These are phyloP conservation scores for Orthosia incerta DNA, from an alignment of 2,888 invertebrate genomes.

Conservation along the genomic window DNA sequence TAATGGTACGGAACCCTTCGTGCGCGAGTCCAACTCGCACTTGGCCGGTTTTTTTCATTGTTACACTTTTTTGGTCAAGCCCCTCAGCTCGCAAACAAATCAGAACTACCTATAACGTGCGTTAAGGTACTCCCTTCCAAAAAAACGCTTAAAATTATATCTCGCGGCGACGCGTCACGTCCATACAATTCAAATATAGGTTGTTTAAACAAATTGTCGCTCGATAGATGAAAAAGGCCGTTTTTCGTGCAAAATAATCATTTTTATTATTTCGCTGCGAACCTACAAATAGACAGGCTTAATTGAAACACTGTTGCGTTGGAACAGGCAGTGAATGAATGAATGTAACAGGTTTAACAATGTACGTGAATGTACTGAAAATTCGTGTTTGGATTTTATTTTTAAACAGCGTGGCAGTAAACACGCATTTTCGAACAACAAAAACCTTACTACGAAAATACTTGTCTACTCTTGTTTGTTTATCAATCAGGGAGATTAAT, in stretches of 20 bases:
- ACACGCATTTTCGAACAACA: not conserved
- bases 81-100: no score
- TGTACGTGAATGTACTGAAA: constrained; percentile 46
- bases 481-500: not conserved
- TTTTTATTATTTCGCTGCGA: constrained; percentile 58
- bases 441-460: not conserved
- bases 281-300: constrained; percentile 55
- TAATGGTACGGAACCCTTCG: no score
- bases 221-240: constrained; percentile 42
- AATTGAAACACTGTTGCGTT: constrained; percentile 62
- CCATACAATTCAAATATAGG: constrained; percentile 51
- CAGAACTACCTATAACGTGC: no score
- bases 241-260: constrained; percentile 42
- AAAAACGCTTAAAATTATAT: constrained; percentile 21
- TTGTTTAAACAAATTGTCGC: constrained; percentile 62
- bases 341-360: constrained; percentile 50
- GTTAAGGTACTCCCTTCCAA: not conserved
- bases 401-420: constrained; percentile 24
- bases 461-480: not conserved
- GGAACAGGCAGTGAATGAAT: constrained; percentile 46
- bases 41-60: no score
- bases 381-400: constrained; percentile 46
- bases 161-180: constrained; percentile 27
- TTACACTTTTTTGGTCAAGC: no score
- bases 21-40: no score